Evolutionary conservation across 2,797 vertebrate species (phyloP), one percentile per base, ranked within the genome.

Genomic region (Hydrophis major): DNA sequence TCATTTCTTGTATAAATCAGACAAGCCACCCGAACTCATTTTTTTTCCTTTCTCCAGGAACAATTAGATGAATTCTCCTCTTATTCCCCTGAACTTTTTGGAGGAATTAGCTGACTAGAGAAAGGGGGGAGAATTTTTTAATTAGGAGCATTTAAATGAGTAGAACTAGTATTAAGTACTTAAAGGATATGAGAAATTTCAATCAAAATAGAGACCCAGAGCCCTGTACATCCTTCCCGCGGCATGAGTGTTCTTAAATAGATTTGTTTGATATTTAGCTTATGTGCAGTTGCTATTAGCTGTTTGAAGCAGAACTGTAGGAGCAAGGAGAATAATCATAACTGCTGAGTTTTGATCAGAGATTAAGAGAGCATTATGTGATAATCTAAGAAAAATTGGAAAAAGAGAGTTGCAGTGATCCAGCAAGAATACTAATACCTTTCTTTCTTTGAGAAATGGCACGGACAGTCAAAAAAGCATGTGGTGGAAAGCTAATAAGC

Each of bases 51-150:
- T 88, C 56, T 86, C 16, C 66, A 32, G 42, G 86, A 57, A 32
- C 32, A 93, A 95, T 94, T 94, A 94, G 69, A 4, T 16, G 4
- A 93, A 83, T 60, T 95, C 86, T 47, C 53, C 20, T 86, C 92
- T 66, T 93, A 92, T 93, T 94, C 55, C 91, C 42, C 47, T 28
- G 25, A 87, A 53, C 90, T 28, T 94, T 28, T 89, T 94, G n/a
- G 86, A 93, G 47, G 22, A 96, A 89, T 91, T 91, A 78, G 57
- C 56, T 88, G 86, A 66, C 90, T 93, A 32, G 10, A 18, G 90
- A 63, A 57, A 69, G 53, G 89, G 89, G 89, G 37, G 4, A 37
- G 89, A 87, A 92, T 88, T 32, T 94, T 20, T n/a, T 94, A 91
- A 92, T 92, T 93, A 94, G 47, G 11, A 88, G 32, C 74, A 69